These are phyloP conservation scores for Choloepus didactylus DNA, from an alignment of 2,797 vertebrate genomes.

Conservation along the genomic window DNA sequence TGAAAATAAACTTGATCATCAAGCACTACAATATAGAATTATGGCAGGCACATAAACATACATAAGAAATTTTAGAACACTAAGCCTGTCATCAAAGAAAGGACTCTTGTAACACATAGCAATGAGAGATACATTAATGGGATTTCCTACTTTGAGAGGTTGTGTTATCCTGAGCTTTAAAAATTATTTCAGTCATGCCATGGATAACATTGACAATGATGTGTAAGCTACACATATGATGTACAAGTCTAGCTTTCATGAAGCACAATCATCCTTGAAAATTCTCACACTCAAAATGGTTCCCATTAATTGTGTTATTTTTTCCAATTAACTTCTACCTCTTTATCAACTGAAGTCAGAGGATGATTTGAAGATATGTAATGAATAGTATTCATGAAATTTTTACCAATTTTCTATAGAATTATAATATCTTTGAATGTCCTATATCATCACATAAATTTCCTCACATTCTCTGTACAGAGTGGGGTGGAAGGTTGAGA, in stretches of 20 bases:
- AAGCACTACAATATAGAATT: neutral
- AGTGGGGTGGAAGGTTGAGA: neutral
- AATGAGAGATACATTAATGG: neutral
- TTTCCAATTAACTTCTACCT: constrained; percentile 22
- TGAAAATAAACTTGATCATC: neutral
- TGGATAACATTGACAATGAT: neutral
- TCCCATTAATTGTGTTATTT: constrained; percentile 43
- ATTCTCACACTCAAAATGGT: neutral
- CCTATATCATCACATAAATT: constrained; percentile 7
- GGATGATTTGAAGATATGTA: neutral
- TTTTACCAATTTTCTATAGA: constrained; percentile 6
- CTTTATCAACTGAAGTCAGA: constrained; percentile 24
- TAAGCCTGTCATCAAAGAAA: neutral
- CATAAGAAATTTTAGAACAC: constrained; percentile 30
- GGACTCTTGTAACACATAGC: neutral
- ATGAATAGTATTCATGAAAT: neutral
- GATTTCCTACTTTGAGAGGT: constrained; percentile 29
- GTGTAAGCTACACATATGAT: neutral
- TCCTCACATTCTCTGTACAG: neutral
- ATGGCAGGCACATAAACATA: neutral
- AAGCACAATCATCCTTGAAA: constrained; percentile 7
- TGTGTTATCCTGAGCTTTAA: constrained; percentile 41
- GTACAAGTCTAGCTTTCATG: neutral
- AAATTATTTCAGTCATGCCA: neutral
- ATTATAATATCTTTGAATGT: neutral